Evolutionary conservation across 2,113 vertebrate genomes (phyloP).

Genomic region (Amblyornis subalaris): DNA sequence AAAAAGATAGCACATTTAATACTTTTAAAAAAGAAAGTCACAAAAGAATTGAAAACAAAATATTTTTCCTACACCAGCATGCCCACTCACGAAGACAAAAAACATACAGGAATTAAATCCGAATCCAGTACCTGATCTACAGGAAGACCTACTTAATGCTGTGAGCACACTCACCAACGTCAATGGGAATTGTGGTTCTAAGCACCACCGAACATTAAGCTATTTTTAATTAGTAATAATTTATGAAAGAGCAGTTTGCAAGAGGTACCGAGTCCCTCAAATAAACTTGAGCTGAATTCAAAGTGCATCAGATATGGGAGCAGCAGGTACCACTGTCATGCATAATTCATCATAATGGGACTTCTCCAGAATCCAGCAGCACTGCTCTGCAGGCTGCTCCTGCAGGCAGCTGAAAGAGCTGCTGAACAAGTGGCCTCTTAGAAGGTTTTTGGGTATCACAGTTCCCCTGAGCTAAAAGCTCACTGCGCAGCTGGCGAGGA

Average conservation of each 20-base stretch:
- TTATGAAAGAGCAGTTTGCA: not conserved
- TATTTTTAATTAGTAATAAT: constrained; percentile 24
- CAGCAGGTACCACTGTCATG: not conserved
- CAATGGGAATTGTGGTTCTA: not conserved
- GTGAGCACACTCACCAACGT: not conserved
- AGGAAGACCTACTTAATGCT: not conserved
- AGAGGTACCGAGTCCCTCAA: not conserved
- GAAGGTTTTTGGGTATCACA: not conserved
- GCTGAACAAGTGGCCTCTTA: not conserved
- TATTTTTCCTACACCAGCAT: not conserved
- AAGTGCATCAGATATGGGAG: not conserved
- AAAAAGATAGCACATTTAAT: not conserved
- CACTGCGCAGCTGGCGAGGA: not conserved
- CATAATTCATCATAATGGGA: not conserved
- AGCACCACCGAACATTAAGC: not conserved
- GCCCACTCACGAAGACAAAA: not conserved
- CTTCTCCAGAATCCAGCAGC: not conserved
- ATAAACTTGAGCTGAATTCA: not conserved
- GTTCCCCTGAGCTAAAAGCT: not conserved
- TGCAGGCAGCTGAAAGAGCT: not conserved
- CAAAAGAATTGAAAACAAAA: not conserved
- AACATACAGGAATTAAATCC: not conserved
- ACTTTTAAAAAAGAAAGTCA: not conserved
- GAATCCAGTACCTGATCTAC: not conserved
- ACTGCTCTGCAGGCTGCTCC: not conserved